phyloP scores from a whole-genome alignment of 1,140 invertebrate genomes.

The Caenorhabditis remanei region DNA sequence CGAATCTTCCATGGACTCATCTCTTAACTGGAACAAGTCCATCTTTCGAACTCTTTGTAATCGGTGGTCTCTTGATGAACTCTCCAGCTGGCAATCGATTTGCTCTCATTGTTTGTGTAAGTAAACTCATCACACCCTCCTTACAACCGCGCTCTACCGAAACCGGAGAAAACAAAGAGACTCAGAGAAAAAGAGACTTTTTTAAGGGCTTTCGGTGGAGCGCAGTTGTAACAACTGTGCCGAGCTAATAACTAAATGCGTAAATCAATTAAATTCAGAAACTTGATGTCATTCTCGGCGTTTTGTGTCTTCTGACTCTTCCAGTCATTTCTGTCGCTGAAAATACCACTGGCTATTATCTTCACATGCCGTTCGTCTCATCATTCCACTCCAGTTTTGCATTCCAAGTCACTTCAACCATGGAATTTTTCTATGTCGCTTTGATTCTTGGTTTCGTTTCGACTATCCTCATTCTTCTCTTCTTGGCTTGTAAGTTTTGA shows the following conservation, averaged over 20 bases:
- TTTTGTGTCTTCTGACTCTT: constrained; percentile 29
- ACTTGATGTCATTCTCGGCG: background rate
- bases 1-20: constrained; percentile 13
- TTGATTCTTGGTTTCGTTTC: constrained; percentile 11
- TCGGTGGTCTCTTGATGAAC: background rate
- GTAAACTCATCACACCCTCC: background rate
- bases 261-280: background rate
- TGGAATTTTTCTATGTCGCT: background rate
- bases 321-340: constrained; percentile 49
- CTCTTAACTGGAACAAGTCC: background rate
- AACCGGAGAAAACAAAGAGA: too few relatives aligned
- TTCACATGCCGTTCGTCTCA: background rate
- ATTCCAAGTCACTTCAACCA: background rate
- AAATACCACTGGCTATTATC: background rate
- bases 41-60: background rate
- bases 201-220: too few relatives aligned
- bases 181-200: too few relatives aligned
- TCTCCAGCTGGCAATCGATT: background rate
- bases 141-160: background rate
- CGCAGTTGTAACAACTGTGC: too few relatives aligned
- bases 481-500: constrained; percentile 12
- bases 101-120: background rate
- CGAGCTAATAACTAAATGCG: background rate
- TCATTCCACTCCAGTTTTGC: background rate
- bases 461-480: background rate